Conservation (phyloP, 2,113 vertebrate genomes). For the Phainopepla nitens region DNA sequence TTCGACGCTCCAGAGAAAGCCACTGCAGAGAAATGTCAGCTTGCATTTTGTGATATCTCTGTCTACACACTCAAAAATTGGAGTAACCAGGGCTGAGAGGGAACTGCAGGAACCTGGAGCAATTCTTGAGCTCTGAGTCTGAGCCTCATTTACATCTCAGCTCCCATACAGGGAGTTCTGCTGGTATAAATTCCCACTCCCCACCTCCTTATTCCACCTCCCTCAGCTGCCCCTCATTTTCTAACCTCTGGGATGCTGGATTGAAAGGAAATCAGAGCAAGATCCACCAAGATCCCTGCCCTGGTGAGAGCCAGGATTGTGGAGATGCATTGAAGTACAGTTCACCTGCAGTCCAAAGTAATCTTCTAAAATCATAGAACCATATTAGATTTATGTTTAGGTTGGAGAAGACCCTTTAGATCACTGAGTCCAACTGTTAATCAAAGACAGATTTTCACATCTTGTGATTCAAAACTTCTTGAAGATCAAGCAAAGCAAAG, state of each 20-base stretch:
- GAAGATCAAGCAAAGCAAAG: neutral
- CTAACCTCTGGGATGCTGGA: neutral
- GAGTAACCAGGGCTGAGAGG: neutral
- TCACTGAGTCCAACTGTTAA: neutral
- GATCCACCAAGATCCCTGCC: neutral
- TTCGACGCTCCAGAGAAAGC: neutral
- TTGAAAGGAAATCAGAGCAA: neutral
- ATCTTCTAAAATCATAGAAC: neutral
- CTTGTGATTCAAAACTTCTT: neutral
- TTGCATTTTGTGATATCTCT: neutral
- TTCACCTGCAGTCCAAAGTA: neutral
- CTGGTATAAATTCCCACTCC: neutral
- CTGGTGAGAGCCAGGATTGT: neutral
- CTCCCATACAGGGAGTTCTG: neutral
- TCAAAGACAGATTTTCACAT: neutral
- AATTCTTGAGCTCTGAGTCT: neutral
- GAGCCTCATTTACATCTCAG: neutral
- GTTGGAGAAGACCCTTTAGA: neutral
- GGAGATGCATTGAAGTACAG: neutral
- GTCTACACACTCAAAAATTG: neutral
- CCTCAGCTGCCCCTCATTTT: neutral
- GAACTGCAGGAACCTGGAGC: neutral
- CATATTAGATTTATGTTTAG: neutral
- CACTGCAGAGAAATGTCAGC: neutral
- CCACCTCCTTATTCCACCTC: neutral